Evolutionary conservation across 2,113 vertebrate genomes (phyloP).

Genomic region (Pontoporia blainvillei): DNA sequence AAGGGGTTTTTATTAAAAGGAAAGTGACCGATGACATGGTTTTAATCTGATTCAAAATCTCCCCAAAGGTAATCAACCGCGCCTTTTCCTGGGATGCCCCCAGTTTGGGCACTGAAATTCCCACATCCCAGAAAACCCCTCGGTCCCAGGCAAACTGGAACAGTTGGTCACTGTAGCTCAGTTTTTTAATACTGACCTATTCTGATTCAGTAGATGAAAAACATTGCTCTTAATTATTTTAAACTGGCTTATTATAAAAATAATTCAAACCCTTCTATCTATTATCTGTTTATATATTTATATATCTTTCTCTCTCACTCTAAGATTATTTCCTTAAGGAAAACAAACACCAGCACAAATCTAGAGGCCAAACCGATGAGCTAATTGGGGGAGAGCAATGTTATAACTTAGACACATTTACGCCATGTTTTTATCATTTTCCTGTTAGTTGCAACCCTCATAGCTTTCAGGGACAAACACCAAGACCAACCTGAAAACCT

Average conservation of each 20-base stretch:
- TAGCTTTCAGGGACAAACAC: conserved; percentile 57
- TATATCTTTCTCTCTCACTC: background rate
- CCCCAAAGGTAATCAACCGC: background rate
- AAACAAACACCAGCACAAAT: background rate
- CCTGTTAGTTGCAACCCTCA: background rate
- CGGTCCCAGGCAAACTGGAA: background rate
- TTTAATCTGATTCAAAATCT: background rate
- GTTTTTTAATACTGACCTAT: background rate
- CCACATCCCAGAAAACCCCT: background rate
- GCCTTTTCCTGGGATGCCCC: background rate
- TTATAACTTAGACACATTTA: background rate
- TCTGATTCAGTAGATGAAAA: background rate
- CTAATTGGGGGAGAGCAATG: background rate
- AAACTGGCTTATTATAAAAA: background rate
- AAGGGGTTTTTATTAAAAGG: background rate
- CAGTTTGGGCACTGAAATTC: background rate
- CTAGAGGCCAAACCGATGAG: background rate
- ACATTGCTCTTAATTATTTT: background rate
- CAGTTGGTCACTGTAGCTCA: background rate
- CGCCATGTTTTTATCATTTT: background rate
- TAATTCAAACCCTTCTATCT: background rate
- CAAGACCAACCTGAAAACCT: conserved; percentile 50
- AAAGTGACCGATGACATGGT: background rate
- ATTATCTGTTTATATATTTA: background rate
- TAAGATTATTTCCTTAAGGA: background rate